Evolutionary conservation across 2,113 vertebrate genomes (phyloP).

Genomic region (Vidua macroura): DNA sequence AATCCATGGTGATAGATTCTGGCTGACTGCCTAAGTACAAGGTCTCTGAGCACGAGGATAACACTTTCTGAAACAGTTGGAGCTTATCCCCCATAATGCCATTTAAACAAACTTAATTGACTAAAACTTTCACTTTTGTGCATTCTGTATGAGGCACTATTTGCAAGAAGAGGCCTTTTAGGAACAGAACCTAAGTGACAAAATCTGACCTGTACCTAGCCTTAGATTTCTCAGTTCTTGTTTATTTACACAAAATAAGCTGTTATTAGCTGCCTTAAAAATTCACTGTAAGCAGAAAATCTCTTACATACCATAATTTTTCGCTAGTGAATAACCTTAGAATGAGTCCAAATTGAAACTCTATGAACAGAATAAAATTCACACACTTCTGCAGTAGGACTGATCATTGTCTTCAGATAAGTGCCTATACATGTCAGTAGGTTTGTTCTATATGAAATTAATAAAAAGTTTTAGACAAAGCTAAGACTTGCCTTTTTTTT

Average conservation of each 20-base stretch:
- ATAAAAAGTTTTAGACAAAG: background rate
- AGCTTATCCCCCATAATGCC: constrained; percentile 27
- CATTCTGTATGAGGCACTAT: background rate
- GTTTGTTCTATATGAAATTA: background rate
- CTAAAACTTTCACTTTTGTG: constrained; percentile 33
- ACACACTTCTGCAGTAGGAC: background rate
- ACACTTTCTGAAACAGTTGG: constrained; percentile 24
- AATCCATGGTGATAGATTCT: constrained; percentile 37
- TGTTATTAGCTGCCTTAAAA: constrained; percentile 22
- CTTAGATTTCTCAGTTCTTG: constrained; percentile 37
- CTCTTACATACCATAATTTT: background rate
- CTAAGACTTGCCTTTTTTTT: background rate
- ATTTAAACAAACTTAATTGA: constrained; percentile 63
- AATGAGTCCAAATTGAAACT: background rate
- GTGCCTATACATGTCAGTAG: background rate
- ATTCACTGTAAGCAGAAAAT: background rate
- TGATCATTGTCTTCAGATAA: constrained; percentile 10
- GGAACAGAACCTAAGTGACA: constrained; percentile 7
- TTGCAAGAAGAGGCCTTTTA: background rate
- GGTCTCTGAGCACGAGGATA: constrained; percentile 46
- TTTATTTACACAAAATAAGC: constrained; percentile 60
- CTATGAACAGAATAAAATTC: background rate
- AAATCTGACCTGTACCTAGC: constrained; percentile 30
- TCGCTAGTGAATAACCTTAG: constrained; percentile 9
- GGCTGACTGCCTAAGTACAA: constrained; percentile 34